A percentile compares a stretch with the other conserved stretches of the same genome.
These are phyloP conservation scores for Drosophila nasuta DNA, from an alignment of 1,140 invertebrate species.

Conservation along the genomic window DNA sequence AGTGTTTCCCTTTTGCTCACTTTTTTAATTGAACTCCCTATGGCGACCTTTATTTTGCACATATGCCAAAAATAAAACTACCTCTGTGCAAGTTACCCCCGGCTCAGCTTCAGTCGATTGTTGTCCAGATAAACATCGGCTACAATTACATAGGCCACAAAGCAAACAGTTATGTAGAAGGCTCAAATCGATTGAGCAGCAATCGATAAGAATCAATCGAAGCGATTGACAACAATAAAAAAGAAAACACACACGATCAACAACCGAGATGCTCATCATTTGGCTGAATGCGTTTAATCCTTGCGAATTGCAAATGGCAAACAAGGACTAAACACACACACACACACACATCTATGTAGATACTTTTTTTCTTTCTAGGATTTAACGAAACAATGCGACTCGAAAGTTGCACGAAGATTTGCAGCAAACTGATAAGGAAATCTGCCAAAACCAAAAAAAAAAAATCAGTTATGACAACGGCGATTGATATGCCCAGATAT, in stretches of 20 bases:
- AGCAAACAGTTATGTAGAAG: slow-evolving; percentile 70
- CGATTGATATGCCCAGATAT: slow-evolving; percentile 55
- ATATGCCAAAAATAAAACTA: not conserved
- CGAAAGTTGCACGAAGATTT: slow-evolving; percentile 52
- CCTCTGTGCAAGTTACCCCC: slow-evolving; percentile 3
- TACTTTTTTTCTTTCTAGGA: slow-evolving; percentile 10
- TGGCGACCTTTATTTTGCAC: not conserved
- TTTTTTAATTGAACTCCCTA: not conserved
- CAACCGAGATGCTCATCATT: slow-evolving; percentile 70
- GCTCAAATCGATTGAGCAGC: slow-evolving; percentile 59
- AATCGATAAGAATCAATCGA: slow-evolving; percentile 57
- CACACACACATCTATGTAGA: slow-evolving; percentile 23
- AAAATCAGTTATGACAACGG: slow-evolving; percentile 67
- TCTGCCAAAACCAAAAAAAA: slow-evolving; percentile 67
- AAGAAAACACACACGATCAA: slow-evolving; percentile 38
- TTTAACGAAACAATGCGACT: slow-evolving; percentile 48
- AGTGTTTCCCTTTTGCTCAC: no score
- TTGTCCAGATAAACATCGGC: slow-evolving; percentile 67
- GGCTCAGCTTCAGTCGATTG: slow-evolving; percentile 17
- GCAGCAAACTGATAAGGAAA: slow-evolving; percentile 69
- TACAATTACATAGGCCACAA: slow-evolving; percentile 81
- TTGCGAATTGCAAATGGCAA: slow-evolving; percentile 69
- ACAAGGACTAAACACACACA: slow-evolving; percentile 33
- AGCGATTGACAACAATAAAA: slow-evolving; percentile 58
- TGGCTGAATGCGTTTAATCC: slow-evolving; percentile 74